Conservation (phyloP, 35 echinoderm and acorn worm species). For the Stichopus chloronotus region DNA sequence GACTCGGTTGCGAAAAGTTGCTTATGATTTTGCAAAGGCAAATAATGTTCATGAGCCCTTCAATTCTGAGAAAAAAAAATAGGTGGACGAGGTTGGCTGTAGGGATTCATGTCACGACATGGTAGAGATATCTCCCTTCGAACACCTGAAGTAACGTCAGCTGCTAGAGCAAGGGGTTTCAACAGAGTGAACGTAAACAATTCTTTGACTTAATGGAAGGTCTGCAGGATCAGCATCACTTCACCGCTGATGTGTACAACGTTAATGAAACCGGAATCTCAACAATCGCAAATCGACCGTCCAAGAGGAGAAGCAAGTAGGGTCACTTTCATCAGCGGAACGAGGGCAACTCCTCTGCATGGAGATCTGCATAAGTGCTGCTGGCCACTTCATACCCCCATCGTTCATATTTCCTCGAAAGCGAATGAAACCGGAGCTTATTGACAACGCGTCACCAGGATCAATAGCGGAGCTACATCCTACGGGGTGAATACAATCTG, state of each 20-base stretch:
- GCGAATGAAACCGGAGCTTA: constrained; percentile 26
- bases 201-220: constrained; percentile 21
- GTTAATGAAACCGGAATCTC: constrained; percentile 32
- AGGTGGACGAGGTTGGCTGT: neutral
- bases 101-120: constrained; percentile 24
- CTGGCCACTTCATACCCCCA: constrained; percentile 26
- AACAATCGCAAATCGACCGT: constrained; percentile 15
- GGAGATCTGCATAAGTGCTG: constrained; percentile 26
- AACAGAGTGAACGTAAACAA: constrained; percentile 2
- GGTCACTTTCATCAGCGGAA: constrained; percentile 12
- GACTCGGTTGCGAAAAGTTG: neutral
- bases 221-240: constrained; percentile 11
- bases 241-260: constrained; percentile 23
- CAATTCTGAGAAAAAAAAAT: neutral
- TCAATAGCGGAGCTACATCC: neutral
- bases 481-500: neutral
- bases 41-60: neutral
- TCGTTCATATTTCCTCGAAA: constrained; percentile 24
- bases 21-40: constrained; percentile 22
- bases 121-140: neutral
- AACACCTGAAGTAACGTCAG: constrained; percentile 22
- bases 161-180: constrained; percentile 5
- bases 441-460: constrained; percentile 31
- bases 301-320: constrained; percentile 8
- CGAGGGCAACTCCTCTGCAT: neutral